phyloP scores from a whole-genome alignment of 2,797 vertebrate genomes.

The Clamator glandarius region DNA sequence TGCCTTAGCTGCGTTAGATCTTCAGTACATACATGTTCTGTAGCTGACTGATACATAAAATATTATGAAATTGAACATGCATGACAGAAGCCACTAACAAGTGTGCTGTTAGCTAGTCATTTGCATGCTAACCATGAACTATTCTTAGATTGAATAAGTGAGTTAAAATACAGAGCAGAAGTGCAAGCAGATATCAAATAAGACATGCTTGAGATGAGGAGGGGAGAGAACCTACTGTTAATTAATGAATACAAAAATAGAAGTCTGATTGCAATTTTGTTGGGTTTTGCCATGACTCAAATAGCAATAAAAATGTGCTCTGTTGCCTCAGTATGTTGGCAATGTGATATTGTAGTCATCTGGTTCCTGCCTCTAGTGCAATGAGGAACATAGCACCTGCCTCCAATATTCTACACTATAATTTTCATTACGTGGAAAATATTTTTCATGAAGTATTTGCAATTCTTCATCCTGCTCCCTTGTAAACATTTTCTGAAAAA shows the following conservation, averaged over 20 bases:
- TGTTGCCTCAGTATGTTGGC: not conserved
- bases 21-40: not conserved
- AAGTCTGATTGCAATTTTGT: not conserved
- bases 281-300: not conserved
- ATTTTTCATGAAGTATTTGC: not conserved
- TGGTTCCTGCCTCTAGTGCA: not conserved
- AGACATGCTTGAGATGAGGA: not conserved
- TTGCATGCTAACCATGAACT: not conserved
- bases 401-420: not conserved
- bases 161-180: not conserved
- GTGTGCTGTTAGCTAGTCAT: not conserved
- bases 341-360: not conserved
- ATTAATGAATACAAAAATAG: not conserved
- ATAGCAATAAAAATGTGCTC: not conserved
- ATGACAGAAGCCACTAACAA: constrained; percentile 7
- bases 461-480: not conserved
- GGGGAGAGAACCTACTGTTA: not conserved
- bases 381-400: not conserved
- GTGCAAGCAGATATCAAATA: not conserved
- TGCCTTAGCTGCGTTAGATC: not conserved
- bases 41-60: not conserved
- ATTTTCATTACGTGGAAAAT: not conserved
- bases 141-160: not conserved
- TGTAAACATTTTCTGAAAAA: not conserved
- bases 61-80: not conserved